phyloP scores from a whole-genome alignment of 2,888 invertebrate genomes.

The Gryllus longicercus region DNA sequence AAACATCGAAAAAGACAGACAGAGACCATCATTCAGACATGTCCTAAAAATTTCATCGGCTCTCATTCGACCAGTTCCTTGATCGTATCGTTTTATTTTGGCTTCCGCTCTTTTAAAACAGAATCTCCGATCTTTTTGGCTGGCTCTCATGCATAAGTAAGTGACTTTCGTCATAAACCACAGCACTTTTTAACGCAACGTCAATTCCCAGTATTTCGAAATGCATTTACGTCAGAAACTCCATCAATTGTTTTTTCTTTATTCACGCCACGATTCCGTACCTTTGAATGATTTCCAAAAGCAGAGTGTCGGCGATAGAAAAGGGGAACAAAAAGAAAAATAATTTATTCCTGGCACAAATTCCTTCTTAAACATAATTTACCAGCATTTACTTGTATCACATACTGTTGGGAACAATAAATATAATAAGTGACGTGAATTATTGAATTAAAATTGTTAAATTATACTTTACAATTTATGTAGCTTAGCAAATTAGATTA shows the following conservation, averaged over 20 bases:
- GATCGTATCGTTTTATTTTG: neutral
- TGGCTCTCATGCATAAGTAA: constrained; percentile 1
- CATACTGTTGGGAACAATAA: no score
- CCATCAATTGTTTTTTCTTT: neutral
- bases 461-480: no score
- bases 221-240: neutral
- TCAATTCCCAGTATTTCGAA: constrained; percentile 5
- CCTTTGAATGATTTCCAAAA: no score
- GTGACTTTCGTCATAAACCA: neutral
- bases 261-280: neutral
- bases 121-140: neutral
- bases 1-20: no score
- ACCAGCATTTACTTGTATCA: no score
- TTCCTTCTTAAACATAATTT: no score
- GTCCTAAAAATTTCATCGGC: neutral
- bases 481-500: no score
- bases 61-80: neutral
- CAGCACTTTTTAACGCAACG: neutral
- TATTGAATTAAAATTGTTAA: no score
- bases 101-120: neutral
- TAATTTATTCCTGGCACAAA: no score
- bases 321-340: no score
- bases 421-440: no score
- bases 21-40: neutral
- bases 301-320: no score